These are phyloP conservation scores for Procambarus virginalis DNA, from an alignment of 1,140 invertebrate species.

Conservation along the genomic window DNA sequence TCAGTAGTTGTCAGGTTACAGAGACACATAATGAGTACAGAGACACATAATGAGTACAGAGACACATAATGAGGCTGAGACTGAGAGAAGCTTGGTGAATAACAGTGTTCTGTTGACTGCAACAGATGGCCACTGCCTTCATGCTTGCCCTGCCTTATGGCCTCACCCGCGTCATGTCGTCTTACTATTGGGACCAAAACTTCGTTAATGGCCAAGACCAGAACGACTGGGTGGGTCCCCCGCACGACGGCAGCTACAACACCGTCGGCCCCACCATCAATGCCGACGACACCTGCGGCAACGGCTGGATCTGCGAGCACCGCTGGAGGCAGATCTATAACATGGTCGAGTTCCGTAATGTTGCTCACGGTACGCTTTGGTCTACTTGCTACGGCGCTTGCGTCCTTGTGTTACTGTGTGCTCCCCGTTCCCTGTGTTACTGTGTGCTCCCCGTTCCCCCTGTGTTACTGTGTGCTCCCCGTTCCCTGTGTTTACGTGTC, in stretches of 20 bases:
- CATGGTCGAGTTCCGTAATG: conserved; percentile 86
- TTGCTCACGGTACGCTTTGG: conserved; percentile 74
- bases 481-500: conserved; percentile 71
- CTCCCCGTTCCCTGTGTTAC: neutral
- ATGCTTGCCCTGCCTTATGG: conserved; percentile 87
- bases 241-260: conserved; percentile 79
- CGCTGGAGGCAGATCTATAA: conserved; percentile 87
- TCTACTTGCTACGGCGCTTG: neutral
- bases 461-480: too few species aligned
- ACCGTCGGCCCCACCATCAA: conserved; percentile 81
- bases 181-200: conserved; percentile 76
- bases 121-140: conserved; percentile 84
- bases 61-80: neutral
- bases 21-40: neutral
- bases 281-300: conserved; percentile 81
- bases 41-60: neutral
- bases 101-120: conserved; percentile 15
- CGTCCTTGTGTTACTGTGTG: neutral
- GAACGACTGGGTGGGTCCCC: conserved; percentile 77
- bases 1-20: neutral
- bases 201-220: conserved; percentile 68
- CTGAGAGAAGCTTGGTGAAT: neutral
- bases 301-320: conserved; percentile 93
- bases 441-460: too few species aligned
- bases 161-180: conserved; percentile 84